Conservation (phyloP, 2,797 vertebrate species). For the Gadopsis bispinosus region DNA sequence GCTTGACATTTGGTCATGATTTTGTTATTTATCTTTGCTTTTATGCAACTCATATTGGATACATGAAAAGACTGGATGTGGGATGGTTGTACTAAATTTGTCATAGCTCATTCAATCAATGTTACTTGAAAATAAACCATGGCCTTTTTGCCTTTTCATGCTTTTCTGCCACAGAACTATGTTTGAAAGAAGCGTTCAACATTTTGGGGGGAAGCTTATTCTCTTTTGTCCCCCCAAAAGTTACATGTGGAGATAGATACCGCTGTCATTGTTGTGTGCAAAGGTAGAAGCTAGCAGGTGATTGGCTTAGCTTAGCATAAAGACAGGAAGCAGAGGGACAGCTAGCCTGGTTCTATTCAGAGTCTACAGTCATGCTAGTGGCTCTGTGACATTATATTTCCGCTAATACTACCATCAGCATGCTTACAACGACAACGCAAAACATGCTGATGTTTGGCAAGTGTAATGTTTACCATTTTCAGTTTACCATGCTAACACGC, state of each 20-base stretch:
- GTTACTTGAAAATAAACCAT: too few species aligned
- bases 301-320: not conserved
- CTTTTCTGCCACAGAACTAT: not conserved
- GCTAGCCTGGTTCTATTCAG: not conserved
- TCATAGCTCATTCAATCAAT: too few species aligned
- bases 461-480: not conserved
- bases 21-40: constrained; percentile 9
- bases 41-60: not conserved
- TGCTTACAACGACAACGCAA: not conserved
- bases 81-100: not conserved
- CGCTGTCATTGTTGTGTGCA: not conserved
- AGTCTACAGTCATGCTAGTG: not conserved
- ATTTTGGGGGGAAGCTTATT: not conserved
- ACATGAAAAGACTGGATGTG: not conserved
- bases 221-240: not conserved
- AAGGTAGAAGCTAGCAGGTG: not conserved
- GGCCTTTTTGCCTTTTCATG: not conserved
- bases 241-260: too few species aligned
- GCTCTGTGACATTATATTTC: not conserved
- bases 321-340: not conserved
- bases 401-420: not conserved
- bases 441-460: not conserved
- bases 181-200: not conserved
- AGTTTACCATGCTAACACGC: not conserved
- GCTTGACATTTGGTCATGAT: not conserved